Evolutionary conservation across 2,888 invertebrate genomes (phyloP), one percentile per base, ranked within the genome.

Genomic region (Dimorphilus gyrociliatus): DNA sequence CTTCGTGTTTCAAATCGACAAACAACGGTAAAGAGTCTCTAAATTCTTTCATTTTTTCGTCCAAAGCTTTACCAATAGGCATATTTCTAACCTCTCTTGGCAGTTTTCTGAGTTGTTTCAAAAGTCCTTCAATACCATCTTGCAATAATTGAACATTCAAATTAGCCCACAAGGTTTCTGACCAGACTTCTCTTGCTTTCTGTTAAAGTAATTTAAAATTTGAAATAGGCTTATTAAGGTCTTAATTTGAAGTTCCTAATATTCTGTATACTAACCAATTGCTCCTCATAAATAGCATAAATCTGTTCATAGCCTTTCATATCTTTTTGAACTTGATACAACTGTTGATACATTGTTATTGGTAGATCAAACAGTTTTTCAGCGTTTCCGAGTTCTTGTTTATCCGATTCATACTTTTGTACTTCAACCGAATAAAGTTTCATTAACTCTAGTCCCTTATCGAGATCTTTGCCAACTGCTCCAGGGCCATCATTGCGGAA

Each of bases 1-100:
- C 82, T 49, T 86, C 84, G 53, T 84, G 80, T 60, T 86, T 88
- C 30, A 90, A 62, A 24, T 82, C 80, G 3, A 82, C 79, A 74
- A 86, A 85, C 27, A 88, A 64, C 0, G 86, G 84, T 2, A 88
- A 76, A 0, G 81, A 75, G 40, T 74, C 74, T 53, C 78, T 78
- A 64, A 88, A 88, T 49, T 79, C 78, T 49, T 77, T 80, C 81
- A 88, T 78, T 50, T 76, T 76, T n/a, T 74, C 59, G 39, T 84
- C 79, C 15, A 88, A 55, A 42, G 72, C 71, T 38, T 70, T 53
- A 0, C 78, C 84, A 3, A 77, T 72, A 1, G 69, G 61, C 38
- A 72, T 64, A 14, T 51, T 48, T 32, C 66, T 66, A 1, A 69
- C 63, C 39, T 66, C 56, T 51, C 75, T 75, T 0, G 81, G 72